Evolutionary conservation across 2,888 invertebrate species (phyloP), one percentile per base, ranked within the genome.

Genomic region (Athripsodes cinereus): DNA sequence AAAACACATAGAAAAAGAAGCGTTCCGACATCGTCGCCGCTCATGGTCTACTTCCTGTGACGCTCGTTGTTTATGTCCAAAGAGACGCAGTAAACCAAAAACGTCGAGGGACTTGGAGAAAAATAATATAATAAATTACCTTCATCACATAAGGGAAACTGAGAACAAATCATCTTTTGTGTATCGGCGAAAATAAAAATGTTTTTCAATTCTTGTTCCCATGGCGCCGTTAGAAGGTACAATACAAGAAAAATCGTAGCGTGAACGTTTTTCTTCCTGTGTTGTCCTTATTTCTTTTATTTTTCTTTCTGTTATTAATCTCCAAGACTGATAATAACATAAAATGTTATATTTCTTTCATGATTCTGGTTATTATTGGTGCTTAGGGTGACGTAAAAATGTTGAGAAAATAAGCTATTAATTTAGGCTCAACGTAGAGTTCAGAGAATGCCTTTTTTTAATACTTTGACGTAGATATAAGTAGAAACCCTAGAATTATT

Each of bases 111-210:
- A 62, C 55, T 22, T 55, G 46, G 8, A 53, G n/a, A n/a, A n/a
- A n/a, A n/a, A n/a, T n/a, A n/a, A n/a, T 54, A 57, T 60, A 59
- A 60, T 62, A 62, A 62, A 60, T 62, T 60, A 60, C 54, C 50
- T 51, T 53, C 49, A 22, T 50, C 57, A 46, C 55, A 22, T 55
- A 20, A 34, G 60, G 62, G 62, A 59, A 51, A 51, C 52, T 16
- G 48, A 57, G 57, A 62, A 62, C 62, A 62, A 62, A 62, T 62
- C 62, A 62, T 62, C 55, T 49, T 51, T 44, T 52, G 57, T n/a
- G n/a, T 58, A 59, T 62, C 59, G 59, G 59, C 55, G 55, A 51
- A 62, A 57, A 62, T 59, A 59, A 57, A 59, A 40, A 49, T 44
- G 57, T 51, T 58, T 48, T 57, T 44, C 60, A 53, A 52, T 40